Conservation (phyloP, 2,113 vertebrate genomes). For the Probosciger aterrimus region DNA sequence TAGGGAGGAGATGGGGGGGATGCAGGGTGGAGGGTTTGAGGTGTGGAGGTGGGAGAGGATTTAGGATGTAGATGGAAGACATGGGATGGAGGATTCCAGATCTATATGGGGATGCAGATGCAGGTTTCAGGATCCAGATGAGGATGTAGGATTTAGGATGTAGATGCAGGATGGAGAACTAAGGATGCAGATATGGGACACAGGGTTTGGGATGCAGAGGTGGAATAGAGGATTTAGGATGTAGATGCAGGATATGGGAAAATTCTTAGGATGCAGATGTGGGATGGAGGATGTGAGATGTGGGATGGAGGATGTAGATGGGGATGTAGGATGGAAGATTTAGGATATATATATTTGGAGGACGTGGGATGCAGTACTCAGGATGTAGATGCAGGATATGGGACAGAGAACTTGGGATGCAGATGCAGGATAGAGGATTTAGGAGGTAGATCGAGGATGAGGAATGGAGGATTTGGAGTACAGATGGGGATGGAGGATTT, state of each 20-base stretch:
- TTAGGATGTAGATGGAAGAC: not conserved
- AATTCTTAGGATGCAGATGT: not conserved
- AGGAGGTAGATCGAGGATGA: not conserved
- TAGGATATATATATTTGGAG: too few relatives aligned
- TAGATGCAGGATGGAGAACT: not conserved
- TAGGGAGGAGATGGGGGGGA: not conserved
- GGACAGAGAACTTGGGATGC: not conserved
- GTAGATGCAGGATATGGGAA: not conserved
- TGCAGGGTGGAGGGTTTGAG: not conserved
- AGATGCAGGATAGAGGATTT: not conserved
- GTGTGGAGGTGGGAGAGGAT: not conserved
- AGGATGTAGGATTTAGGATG: not conserved
- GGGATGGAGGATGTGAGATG: not conserved
- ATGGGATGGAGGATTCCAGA: not conserved
- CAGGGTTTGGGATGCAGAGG: not conserved
- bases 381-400: not conserved
- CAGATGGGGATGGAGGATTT: not conserved
- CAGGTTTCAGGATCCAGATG: too few relatives aligned
- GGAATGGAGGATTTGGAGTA: not conserved
- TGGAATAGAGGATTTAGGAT: not conserved
- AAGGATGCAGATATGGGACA: not conserved
- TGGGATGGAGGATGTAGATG: not conserved
- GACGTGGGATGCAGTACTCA: not conserved
- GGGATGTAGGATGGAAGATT: rapidly evolving
- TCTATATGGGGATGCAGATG: not conserved